phyloP scores from a whole-genome alignment of 2,797 vertebrate genomes.

The Coendou prehensilis region DNA sequence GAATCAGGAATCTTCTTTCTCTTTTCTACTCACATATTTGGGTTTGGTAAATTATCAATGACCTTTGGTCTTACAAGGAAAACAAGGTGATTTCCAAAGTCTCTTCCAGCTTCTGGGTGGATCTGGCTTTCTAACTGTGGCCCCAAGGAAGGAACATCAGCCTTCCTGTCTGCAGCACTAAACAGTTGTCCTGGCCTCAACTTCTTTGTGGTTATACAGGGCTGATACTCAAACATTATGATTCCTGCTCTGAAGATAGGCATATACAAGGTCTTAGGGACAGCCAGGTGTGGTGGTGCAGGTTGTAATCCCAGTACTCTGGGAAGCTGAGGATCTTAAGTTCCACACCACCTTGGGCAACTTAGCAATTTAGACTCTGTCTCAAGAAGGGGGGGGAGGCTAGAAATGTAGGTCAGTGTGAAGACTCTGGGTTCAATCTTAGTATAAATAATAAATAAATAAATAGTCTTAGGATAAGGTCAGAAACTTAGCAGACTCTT shows the following conservation, averaged over 20 bases:
- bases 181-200: background rate
- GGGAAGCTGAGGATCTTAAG: background rate
- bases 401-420: background rate
- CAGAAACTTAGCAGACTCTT: background rate
- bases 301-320: background rate
- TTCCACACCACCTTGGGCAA: background rate
- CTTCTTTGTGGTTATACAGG: fast-evolving
- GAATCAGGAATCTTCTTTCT: background rate
- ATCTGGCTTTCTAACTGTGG: background rate
- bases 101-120: fast-evolving
- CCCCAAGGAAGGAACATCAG: too few species aligned
- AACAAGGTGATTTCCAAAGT: background rate
- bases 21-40: background rate
- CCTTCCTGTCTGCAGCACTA: fast-evolving
- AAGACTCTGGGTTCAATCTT: background rate
- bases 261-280: fast-evolving
- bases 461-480: background rate
- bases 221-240: background rate
- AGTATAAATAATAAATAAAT: background rate
- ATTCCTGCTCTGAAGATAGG: background rate
- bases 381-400: background rate
- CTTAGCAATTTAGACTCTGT: background rate
- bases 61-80: background rate
- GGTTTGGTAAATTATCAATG: background rate
- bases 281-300: background rate